Evolutionary conservation across 1,140 invertebrate genomes (phyloP).

Genomic region (Drosophila persimilis): DNA sequence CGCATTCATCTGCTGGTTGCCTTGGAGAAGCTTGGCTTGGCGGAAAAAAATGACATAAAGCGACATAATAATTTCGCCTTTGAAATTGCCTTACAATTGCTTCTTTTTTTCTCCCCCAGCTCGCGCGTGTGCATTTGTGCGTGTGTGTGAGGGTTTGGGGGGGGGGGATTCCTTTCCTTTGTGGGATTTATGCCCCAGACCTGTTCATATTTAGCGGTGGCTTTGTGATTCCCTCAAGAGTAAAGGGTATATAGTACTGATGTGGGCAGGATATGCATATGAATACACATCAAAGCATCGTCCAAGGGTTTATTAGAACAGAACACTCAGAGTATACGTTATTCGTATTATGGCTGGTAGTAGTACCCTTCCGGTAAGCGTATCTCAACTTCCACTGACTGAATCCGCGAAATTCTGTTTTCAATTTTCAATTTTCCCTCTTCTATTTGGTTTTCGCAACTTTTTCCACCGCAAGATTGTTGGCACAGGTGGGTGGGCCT

Average conservation of each 20-base stretch:
- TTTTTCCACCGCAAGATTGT: conserved; percentile 42
- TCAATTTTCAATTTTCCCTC: conserved; percentile 45
- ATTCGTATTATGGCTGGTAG: too few species aligned
- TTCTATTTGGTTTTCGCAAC: conserved; percentile 35
- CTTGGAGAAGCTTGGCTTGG: conserved; percentile 44
- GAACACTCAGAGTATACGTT: too few species aligned
- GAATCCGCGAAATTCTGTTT: neutral
- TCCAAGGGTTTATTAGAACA: neutral
- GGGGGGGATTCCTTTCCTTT: conserved; percentile 33
- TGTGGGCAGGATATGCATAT: too few species aligned
- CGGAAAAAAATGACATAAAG: conserved; percentile 75
- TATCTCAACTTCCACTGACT: conserved; percentile 17
- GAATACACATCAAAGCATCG: too few species aligned
- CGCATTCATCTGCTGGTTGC: conserved; percentile 62
- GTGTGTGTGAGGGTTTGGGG: conserved; percentile 6
- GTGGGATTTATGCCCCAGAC: conserved; percentile 6
- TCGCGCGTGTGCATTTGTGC: neutral
- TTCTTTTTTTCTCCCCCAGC: conserved; percentile 13
- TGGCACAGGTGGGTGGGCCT: conserved; percentile 32
- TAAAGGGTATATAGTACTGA: too few species aligned
- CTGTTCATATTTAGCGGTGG: conserved; percentile 63
- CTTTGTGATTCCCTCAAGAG: conserved; percentile 23
- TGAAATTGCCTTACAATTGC: conserved; percentile 80
- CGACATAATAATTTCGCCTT: conserved; percentile 80
- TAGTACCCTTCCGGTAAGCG: conserved; percentile 11